Evolutionary conservation across 2,113 vertebrate species (phyloP).

Genomic region (Rana temporaria): DNA sequence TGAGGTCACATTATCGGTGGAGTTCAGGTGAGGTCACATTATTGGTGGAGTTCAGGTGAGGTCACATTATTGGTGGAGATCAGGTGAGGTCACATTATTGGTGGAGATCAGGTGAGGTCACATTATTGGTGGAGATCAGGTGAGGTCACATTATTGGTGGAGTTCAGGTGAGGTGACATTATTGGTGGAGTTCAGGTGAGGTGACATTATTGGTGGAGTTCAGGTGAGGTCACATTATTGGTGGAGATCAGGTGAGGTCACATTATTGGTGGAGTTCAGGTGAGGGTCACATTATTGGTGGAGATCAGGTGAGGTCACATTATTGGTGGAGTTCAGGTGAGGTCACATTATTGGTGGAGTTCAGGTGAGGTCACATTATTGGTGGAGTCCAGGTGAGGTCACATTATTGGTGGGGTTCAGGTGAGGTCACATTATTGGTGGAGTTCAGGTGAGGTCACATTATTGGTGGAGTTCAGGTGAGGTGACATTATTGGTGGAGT

Average conservation of each 20-base stretch:
- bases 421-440: too few species aligned
- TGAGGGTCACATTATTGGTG: neutral
- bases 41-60: constrained; percentile 48
- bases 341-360: neutral
- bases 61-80: too few species aligned
- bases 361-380: constrained; percentile 40
- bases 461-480: too few species aligned
- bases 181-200: constrained; percentile 58
- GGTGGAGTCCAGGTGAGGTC: constrained; percentile 47
- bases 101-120: constrained; percentile 46
- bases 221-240: constrained; percentile 41
- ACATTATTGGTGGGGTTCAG: too few species aligned
- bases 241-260: too few species aligned
- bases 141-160: neutral
- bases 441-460: constrained; percentile 47
- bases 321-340: constrained; percentile 47
- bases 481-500: too few species aligned
- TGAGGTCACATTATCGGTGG: too few species aligned
- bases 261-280: too few species aligned
- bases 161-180: too few species aligned
- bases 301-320: constrained; percentile 47
- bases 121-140: constrained; percentile 27
- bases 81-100: constrained; percentile 41
- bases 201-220: neutral
- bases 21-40: constrained; percentile 44